These are phyloP conservation scores for Zoanthus sociatus DNA, from an alignment of 92 coral and sea anemone genomes.

Conservation along the genomic window DNA sequence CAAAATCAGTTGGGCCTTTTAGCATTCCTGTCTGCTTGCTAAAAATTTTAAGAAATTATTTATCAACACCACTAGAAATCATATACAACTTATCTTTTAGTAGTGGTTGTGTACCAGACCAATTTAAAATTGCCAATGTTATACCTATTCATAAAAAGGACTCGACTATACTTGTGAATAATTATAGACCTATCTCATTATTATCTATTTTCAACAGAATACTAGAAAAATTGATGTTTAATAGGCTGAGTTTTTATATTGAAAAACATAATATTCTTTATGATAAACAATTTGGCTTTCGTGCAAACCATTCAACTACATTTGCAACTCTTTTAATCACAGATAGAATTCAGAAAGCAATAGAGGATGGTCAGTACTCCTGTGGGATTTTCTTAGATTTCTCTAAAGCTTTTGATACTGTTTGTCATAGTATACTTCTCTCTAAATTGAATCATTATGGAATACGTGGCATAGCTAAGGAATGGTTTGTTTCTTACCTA, in stretches of 20 bases:
- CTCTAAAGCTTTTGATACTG: no score
- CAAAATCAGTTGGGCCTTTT: conserved; percentile 18
- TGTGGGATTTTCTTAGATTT: conserved; percentile 11
- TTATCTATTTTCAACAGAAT: not conserved
- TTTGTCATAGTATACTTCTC: not conserved
- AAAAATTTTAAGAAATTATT: not conserved
- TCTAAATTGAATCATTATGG: conserved; percentile 1
- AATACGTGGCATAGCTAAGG: not conserved
- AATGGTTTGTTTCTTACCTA: no score
- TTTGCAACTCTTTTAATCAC: conserved; percentile 25
- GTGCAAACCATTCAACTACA: conserved; percentile 15
- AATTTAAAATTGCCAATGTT: no score
- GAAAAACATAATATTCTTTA: conserved; percentile 4
- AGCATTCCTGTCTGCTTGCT: conserved; percentile 4
- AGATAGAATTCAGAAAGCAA: conserved; percentile 37
- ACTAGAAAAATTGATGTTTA: not conserved
- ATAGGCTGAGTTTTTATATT: not conserved
- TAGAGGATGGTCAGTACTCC: conserved; percentile 48
- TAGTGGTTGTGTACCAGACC: not conserved
- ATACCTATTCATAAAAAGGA: no score
- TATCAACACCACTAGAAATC: not conserved
- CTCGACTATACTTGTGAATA: no score
- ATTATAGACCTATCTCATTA: not conserved
- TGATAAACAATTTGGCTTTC: not conserved
- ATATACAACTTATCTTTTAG: not conserved